Evolutionary conservation across 2,888 invertebrate genomes (phyloP).

Genomic region (Apodemia duryi): DNA sequence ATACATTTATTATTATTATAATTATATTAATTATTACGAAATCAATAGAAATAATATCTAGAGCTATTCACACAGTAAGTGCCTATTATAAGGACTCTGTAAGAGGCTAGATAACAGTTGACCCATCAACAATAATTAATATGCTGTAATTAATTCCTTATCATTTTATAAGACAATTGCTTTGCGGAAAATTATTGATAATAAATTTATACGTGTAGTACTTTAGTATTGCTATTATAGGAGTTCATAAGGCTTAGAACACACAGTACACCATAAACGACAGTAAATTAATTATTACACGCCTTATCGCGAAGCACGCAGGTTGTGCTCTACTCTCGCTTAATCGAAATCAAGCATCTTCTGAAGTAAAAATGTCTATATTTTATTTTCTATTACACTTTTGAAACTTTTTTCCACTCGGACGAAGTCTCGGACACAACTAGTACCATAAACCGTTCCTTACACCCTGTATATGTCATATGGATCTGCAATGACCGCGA

Average conservation of each 20-base stretch:
- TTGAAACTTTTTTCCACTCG: too few relatives aligned
- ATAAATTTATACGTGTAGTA: constrained; percentile 19
- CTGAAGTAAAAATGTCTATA: too few relatives aligned
- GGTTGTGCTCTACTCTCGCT: too few relatives aligned
- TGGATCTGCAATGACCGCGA: too few relatives aligned
- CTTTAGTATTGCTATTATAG: neutral
- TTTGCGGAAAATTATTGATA: constrained; percentile 45
- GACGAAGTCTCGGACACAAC: too few relatives aligned
- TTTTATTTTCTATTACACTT: too few relatives aligned
- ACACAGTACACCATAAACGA: neutral
- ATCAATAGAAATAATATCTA: constrained; percentile 5
- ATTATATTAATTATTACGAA: neutral
- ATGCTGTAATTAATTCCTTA: constrained; percentile 44
- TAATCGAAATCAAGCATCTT: too few relatives aligned
- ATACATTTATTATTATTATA: too few relatives aligned
- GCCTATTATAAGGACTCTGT: constrained; percentile 8
- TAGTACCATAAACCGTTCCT: too few relatives aligned
- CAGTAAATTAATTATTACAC: too few relatives aligned
- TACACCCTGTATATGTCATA: too few relatives aligned
- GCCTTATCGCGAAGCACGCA: too few relatives aligned
- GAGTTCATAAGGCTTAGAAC: neutral
- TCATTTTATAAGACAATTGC: constrained; percentile 35
- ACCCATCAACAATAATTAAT: constrained; percentile 38
- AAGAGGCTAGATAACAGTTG: constrained; percentile 25
- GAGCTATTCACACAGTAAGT: neutral